A percentile compares a stretch with the other conserved stretches of the same genome.
Evolutionary conservation across 2,888 invertebrate species (phyloP).

Genomic region (Cryptus viduatorius): DNA sequence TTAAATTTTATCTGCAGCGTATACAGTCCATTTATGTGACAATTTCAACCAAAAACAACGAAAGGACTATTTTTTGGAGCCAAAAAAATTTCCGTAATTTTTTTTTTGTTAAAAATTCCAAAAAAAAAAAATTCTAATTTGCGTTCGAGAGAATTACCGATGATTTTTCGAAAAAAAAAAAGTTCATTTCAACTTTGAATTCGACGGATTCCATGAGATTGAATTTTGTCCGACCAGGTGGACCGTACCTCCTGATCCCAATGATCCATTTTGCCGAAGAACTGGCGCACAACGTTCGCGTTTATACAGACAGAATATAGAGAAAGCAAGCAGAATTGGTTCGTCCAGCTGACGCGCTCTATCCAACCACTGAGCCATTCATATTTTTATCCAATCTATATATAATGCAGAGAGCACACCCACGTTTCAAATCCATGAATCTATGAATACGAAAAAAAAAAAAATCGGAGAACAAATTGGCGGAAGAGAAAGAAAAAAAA

Average conservation of each 20-base stretch:
- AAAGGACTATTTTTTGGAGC: too few species aligned
- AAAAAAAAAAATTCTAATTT: not conserved
- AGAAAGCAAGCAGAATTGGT: constrained; percentile 56
- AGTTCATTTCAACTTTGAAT: not conserved
- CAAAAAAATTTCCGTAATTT: too few species aligned
- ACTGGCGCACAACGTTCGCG: not conserved
- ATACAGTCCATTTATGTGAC: too few species aligned
- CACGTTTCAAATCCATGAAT: constrained; percentile 25
- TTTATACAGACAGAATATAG: constrained; percentile 32
- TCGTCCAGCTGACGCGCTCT: constrained; percentile 54
- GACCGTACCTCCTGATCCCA: not conserved
- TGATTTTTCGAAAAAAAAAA: not conserved
- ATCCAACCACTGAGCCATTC: constrained; percentile 39
- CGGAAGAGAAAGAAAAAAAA: constrained; percentile 2
- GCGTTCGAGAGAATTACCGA: too few species aligned
- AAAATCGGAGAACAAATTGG: constrained; percentile 5
- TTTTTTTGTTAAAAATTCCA: not conserved
- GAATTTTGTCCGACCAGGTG: not conserved
- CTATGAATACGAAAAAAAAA: constrained; percentile 15
- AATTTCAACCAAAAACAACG: too few species aligned
- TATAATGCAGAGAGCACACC: constrained; percentile 29
- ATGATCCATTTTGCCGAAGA: not conserved
- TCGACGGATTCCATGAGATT: not conserved
- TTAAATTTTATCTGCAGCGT: too few species aligned
- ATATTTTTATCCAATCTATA: constrained; percentile 41